Evolutionary conservation across 2,888 invertebrate species (phyloP).

Genomic region (Drosophila macrospina): DNA sequence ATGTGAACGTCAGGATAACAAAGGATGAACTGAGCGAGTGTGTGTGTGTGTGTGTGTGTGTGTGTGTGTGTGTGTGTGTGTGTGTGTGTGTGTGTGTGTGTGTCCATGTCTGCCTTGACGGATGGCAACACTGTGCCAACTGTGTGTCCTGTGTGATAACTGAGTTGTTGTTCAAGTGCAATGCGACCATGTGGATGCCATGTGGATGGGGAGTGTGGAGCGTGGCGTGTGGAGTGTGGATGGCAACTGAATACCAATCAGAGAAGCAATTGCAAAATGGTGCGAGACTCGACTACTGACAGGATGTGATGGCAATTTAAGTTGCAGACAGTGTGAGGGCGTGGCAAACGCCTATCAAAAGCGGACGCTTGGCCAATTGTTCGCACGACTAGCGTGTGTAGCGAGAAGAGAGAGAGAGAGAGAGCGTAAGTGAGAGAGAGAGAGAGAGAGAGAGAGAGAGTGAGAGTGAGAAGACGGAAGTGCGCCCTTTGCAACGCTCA

Average conservation of each 20-base stretch:
- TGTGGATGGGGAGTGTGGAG: not conserved
- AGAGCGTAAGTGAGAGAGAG: not conserved
- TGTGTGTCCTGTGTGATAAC: conserved; percentile 55
- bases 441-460: not conserved
- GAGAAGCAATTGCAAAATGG: conserved; percentile 60
- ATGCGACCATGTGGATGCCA: conserved; percentile 27
- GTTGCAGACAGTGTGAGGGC: conserved; percentile 68
- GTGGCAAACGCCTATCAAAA: conserved; percentile 47
- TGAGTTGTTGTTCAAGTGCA: conserved; percentile 56
- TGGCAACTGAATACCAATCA: conserved; percentile 67
- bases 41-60: conserved; percentile 1
- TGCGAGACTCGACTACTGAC: conserved; percentile 25
- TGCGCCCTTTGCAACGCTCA: conserved; percentile 80
- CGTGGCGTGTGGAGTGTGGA: conserved; percentile 19
- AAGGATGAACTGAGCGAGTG: conserved; percentile 38
- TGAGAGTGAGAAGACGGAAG: conserved; percentile 63
- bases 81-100: conserved; percentile 17
- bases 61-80: too few species aligned
- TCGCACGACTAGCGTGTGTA: not conserved
- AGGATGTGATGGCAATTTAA: conserved; percentile 83
- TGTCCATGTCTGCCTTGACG: conserved; percentile 23
- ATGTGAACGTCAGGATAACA: conserved; percentile 15
- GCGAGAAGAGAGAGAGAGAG: not conserved
- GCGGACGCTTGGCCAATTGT: conserved; percentile 49
- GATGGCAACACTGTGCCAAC: conserved; percentile 40